Evolutionary conservation across 1,140 invertebrate species (phyloP).

Genomic region (Tetramorium parvispinum): DNA sequence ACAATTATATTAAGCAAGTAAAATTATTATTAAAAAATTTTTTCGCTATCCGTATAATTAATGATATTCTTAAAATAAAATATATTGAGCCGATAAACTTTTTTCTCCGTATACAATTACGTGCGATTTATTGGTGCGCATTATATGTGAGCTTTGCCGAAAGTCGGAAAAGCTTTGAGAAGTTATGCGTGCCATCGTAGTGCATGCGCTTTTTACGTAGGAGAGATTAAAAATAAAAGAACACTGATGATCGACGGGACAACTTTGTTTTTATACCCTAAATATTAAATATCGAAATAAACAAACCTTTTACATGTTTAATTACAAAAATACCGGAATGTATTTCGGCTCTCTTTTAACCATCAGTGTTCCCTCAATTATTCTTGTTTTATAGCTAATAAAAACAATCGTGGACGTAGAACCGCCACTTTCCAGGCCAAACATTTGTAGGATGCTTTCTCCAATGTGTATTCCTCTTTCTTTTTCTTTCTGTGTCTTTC

Average conservation of each 20-base stretch:
- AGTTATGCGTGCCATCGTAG: neutral
- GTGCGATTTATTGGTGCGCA: neutral
- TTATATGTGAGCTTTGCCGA: neutral
- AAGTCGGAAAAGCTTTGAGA: neutral
- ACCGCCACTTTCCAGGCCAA: slow-evolving; percentile 15
- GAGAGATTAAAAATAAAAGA: neutral
- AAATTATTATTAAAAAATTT: neutral
- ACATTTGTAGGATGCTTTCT: slow-evolving; percentile 33
- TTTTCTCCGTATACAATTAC: slow-evolving; percentile 17
- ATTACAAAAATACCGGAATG: neutral
- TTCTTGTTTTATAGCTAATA: slow-evolving; percentile 40
- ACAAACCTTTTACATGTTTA: neutral
- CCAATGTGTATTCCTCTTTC: neutral
- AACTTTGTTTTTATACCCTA: neutral
- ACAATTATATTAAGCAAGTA: neutral
- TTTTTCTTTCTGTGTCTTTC: slow-evolving; percentile 6
- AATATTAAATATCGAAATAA: neutral
- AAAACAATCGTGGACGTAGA: slow-evolving; percentile 15
- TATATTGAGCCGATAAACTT: neutral
- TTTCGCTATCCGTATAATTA: neutral
- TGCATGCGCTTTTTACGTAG: slow-evolving; percentile 19
- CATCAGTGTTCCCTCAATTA: slow-evolving; percentile 20
- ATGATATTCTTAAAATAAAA: neutral
- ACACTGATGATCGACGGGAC: neutral
- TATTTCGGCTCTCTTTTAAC: neutral